These are phyloP conservation scores for Salminus brasiliensis DNA, from an alignment of 2,113 vertebrate species.

Conservation along the genomic window DNA sequence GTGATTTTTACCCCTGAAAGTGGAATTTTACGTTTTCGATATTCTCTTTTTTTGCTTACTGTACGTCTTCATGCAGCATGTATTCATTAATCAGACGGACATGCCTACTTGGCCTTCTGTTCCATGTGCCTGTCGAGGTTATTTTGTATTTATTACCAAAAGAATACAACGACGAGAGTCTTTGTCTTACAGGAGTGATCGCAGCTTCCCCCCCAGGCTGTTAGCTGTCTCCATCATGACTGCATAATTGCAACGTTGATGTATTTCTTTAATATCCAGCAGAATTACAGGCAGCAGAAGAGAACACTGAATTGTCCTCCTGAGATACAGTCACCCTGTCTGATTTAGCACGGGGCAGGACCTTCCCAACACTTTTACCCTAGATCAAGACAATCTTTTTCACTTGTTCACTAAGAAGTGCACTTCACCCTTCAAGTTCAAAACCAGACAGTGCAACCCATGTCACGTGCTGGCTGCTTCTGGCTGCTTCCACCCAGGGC, in stretches of 20 bases:
- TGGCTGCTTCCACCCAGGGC: too few species aligned
- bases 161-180: constrained; percentile 5
- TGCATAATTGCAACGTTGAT: constrained; percentile 70
- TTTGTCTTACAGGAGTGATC: constrained; percentile 53
- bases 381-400: neutral
- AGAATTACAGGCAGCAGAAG: constrained; percentile 53
- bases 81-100: neutral
- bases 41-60: neutral
- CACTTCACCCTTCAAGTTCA: too few species aligned
- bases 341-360: constrained; percentile 5
- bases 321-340: constrained; percentile 19
- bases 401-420: constrained; percentile 26
- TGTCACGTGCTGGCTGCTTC: too few species aligned
- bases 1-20: neutral
- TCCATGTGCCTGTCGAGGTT: constrained; percentile 15
- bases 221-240: constrained; percentile 44
- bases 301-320: constrained; percentile 15
- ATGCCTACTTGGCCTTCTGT: neutral
- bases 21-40: neutral
- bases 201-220: constrained; percentile 64
- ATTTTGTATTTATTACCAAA: constrained; percentile 45
- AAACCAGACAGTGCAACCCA: too few species aligned
- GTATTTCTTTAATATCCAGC: constrained; percentile 73
- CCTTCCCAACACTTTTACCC: neutral
- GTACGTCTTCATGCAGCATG: neutral